Percentiles rank a stretch among this genome's conserved stretches.
These are phyloP conservation scores for Podargus strigoides DNA, from an alignment of 2,797 vertebrate species.

Conservation along the genomic window DNA sequence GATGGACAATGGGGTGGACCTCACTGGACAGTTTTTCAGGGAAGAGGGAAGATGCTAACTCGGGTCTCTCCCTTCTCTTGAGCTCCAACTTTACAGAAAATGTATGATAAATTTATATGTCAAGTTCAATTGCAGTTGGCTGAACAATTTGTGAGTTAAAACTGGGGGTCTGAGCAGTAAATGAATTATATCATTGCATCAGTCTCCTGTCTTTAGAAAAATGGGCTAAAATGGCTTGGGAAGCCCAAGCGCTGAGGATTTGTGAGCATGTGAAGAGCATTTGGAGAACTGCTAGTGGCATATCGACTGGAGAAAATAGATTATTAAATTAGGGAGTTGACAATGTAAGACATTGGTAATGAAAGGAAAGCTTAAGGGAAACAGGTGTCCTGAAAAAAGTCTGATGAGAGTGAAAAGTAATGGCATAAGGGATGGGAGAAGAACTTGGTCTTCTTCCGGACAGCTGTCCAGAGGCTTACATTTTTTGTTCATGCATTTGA, in stretches of 20 bases:
- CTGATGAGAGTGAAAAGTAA: neutral
- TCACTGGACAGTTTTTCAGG: neutral
- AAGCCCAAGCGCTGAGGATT: neutral
- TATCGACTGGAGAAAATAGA: neutral
- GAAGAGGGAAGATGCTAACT: neutral
- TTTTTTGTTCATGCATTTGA: neutral
- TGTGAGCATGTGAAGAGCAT: neutral
- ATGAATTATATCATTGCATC: neutral
- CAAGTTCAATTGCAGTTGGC: neutral
- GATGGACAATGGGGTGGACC: accelerated
- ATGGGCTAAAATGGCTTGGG: neutral
- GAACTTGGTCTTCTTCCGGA: neutral
- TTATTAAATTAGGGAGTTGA: accelerated
- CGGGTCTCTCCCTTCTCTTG: neutral
- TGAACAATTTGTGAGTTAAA: neutral
- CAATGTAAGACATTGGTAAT: accelerated
- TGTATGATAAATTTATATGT: neutral
- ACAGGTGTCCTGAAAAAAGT: neutral
- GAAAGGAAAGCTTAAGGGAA: neutral
- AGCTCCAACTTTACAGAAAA: neutral
- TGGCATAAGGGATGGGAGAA: neutral
- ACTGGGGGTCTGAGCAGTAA: neutral
- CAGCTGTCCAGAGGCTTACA: neutral
- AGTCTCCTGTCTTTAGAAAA: neutral
- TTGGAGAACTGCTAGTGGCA: neutral